phyloP scores from a whole-genome alignment of 2,797 vertebrate genomes.

The Steatocranus sp. region DNA sequence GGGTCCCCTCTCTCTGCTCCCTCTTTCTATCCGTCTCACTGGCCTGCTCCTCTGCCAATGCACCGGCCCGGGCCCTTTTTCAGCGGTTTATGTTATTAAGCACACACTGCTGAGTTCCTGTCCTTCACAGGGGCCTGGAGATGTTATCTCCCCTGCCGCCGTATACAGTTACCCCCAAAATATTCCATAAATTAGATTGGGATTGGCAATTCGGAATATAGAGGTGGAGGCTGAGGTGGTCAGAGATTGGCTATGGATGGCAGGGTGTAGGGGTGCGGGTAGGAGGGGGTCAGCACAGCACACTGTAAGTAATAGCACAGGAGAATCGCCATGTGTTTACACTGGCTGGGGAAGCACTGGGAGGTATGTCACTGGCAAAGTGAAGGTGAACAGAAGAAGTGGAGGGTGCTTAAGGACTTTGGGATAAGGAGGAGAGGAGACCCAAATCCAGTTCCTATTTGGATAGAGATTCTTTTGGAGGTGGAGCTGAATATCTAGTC shows the following conservation, averaged over 20 bases:
- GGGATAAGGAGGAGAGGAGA: conserved; percentile 61
- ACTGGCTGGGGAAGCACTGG: conserved; percentile 63
- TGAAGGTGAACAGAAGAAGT: conserved; percentile 56
- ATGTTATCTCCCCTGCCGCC: conserved; percentile 90
- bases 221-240: conserved; percentile 66
- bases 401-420: conserved; percentile 64
- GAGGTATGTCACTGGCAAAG: conserved; percentile 70
- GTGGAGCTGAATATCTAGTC: conserved; percentile 52
- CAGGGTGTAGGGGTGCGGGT: conserved; percentile 7
- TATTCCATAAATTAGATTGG: conserved; percentile 93
- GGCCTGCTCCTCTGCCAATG: conserved; percentile 65
- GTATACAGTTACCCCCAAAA: conserved; percentile 95
- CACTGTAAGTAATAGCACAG: conserved; percentile 58
- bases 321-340: conserved; percentile 72
- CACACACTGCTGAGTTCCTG: conserved; percentile 95
- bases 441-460: conserved; percentile 67
- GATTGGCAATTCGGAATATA: conserved; percentile 77
- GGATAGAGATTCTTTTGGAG: conserved; percentile 64
- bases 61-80: conserved; percentile 79
- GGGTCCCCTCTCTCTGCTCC: conserved; percentile 80
- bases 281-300: conserved; percentile 32
- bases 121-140: conserved; percentile 92
- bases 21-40: conserved; percentile 49
- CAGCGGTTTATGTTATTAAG: conserved; percentile 96
- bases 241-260: conserved; percentile 53